Percentiles rank a stretch among this genome's conserved stretches.
Conservation (phyloP, 1,140 invertebrate species). For the Telenomus remus region DNA sequence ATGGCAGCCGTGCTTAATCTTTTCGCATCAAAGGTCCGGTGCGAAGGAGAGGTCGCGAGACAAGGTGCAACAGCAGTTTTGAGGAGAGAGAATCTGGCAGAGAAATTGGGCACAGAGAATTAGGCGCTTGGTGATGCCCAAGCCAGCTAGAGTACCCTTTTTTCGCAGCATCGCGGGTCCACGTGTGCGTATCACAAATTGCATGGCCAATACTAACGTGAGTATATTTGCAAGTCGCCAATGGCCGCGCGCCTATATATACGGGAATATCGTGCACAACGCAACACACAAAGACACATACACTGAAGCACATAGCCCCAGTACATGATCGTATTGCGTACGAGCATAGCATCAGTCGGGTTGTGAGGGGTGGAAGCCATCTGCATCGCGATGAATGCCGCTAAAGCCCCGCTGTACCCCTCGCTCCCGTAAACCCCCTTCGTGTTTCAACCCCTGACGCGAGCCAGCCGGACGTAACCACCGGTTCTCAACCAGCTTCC, state of each 20-base stretch:
- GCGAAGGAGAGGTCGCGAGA: constrained; percentile 14
- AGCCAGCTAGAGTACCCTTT: constrained; percentile 22
- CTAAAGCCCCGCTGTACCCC: constrained; percentile 55
- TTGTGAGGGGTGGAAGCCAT: constrained; percentile 71
- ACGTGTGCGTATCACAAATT: constrained; percentile 55
- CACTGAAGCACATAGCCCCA: constrained; percentile 1
- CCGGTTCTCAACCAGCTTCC: constrained; percentile 68
- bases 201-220: constrained; percentile 50
- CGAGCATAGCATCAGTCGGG: constrained; percentile 58
- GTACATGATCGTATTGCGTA: constrained; percentile 14
- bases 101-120: constrained; percentile 32
- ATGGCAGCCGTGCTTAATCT: constrained; percentile 56
- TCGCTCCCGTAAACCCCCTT: constrained; percentile 60
- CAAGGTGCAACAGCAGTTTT: constrained; percentile 1
- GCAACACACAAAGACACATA: constrained; percentile 8
- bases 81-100: constrained; percentile 20
- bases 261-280: constrained; percentile 23
- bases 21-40: constrained; percentile 45
- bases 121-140: constrained; percentile 29
- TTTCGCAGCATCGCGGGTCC: constrained; percentile 39
- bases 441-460: constrained; percentile 68
- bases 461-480: constrained; percentile 67
- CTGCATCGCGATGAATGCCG: constrained; percentile 74
- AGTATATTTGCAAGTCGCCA: constrained; percentile 33
- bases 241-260: constrained; percentile 35